phyloP scores from a whole-genome alignment of 2,113 vertebrate species.

The Myotis davidii region DNA sequence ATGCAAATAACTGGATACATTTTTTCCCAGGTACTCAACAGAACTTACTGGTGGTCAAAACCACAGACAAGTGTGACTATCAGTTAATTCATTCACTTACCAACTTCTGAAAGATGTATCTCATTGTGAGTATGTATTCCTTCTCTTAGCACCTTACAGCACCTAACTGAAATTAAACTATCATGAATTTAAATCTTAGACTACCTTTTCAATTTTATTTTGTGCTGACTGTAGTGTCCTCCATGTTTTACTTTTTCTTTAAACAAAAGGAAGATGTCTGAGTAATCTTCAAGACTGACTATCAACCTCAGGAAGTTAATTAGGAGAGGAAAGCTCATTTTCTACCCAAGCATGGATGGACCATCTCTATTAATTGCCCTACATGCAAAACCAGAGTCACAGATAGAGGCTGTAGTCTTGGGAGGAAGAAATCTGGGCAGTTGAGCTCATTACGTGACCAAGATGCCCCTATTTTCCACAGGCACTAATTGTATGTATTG shows the following conservation, averaged over 20 bases:
- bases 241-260: conserved; percentile 15
- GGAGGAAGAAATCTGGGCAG: background rate
- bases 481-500: background rate
- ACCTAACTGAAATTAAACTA: background rate
- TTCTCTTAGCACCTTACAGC: background rate
- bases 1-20: background rate
- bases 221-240: background rate
- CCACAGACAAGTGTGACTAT: background rate
- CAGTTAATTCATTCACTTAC: background rate
- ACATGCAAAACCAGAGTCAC: background rate
- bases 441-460: background rate
- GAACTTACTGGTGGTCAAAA: background rate
- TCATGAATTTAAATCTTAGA: background rate
- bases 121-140: background rate
- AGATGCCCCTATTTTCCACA: background rate
- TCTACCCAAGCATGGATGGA: background rate
- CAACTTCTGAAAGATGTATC: background rate
- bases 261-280: background rate
- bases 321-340: background rate
- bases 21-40: background rate
- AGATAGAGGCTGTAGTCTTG: background rate
- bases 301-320: background rate
- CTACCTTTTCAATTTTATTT: conserved; percentile 50
- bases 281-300: conserved; percentile 17
- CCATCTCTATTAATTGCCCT: background rate